phyloP scores from a whole-genome alignment of 1,140 invertebrate species.

The Aplysia californica region DNA sequence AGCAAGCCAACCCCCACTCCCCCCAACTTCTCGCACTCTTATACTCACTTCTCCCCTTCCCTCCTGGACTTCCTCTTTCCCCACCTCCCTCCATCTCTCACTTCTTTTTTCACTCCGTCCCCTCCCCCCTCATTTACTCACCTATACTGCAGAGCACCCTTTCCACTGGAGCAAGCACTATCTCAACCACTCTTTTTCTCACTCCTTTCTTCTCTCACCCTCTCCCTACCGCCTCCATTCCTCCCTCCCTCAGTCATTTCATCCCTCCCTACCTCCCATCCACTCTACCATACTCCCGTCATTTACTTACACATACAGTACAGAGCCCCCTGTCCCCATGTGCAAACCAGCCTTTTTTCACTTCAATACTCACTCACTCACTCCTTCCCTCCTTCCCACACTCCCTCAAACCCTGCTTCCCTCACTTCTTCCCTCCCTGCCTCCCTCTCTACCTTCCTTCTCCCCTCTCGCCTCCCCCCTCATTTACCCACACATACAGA shows the following conservation, averaged over 20 bases:
- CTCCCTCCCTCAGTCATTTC: not conserved
- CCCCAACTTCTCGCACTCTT: too few species aligned
- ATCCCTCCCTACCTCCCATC: not conserved
- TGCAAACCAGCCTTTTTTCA: not conserved
- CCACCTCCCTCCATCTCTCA: not conserved
- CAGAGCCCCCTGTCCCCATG: not conserved
- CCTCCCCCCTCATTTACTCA: not conserved
- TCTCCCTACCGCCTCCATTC: not conserved
- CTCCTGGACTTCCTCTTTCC: not conserved
- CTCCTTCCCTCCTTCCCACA: not conserved
- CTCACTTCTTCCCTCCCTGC: not conserved
- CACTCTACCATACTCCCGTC: not conserved
- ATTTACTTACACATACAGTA: not conserved
- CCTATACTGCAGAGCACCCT: not conserved
- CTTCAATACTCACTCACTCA: not conserved
- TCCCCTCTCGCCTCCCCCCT: not conserved
- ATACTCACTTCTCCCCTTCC: not conserved
- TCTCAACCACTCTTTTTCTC: not conserved
- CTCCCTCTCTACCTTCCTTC: not conserved
- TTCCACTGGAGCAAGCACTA: not conserved
- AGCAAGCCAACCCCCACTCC: too few species aligned
- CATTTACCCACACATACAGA: not conserved
- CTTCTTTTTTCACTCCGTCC: not conserved
- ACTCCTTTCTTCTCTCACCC: not conserved
- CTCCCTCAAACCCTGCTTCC: slow-evolving; percentile 6